Conservation (phyloP, 2,113 vertebrate species). For the Etheostoma cragini region DNA sequence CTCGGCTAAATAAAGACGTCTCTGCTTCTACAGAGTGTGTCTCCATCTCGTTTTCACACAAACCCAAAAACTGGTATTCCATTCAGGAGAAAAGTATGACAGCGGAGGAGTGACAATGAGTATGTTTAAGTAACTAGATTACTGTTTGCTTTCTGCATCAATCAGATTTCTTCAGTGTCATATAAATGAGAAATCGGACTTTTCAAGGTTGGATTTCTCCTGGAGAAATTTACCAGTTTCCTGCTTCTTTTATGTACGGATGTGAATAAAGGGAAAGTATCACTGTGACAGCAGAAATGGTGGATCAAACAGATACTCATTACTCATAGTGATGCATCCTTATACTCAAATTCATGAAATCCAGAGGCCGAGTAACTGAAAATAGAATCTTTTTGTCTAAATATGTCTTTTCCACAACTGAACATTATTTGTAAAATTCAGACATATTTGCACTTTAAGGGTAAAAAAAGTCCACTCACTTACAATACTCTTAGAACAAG, state of each 20-base stretch:
- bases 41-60: constrained; percentile 33
- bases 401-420: background rate
- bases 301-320: background rate
- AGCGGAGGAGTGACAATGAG: background rate
- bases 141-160: background rate
- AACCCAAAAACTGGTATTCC: background rate
- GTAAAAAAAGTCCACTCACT: background rate
- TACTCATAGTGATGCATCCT: background rate
- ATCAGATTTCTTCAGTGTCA: background rate
- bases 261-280: background rate
- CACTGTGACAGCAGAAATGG: background rate
- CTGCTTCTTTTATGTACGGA: background rate
- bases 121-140: background rate
- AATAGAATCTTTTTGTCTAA: background rate
- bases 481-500: background rate
- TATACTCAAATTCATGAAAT: background rate
- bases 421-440: background rate
- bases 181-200: background rate
- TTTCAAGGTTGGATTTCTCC: background rate
- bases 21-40: background rate
- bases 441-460: background rate
- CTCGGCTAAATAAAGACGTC: constrained; percentile 49
- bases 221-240: background rate
- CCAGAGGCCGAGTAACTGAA: background rate
- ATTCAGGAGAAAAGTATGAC: constrained; percentile 6